Evolutionary conservation across 1,140 invertebrate genomes (phyloP), one percentile per base, ranked within the genome.

Genomic region (Telenomus remus): DNA sequence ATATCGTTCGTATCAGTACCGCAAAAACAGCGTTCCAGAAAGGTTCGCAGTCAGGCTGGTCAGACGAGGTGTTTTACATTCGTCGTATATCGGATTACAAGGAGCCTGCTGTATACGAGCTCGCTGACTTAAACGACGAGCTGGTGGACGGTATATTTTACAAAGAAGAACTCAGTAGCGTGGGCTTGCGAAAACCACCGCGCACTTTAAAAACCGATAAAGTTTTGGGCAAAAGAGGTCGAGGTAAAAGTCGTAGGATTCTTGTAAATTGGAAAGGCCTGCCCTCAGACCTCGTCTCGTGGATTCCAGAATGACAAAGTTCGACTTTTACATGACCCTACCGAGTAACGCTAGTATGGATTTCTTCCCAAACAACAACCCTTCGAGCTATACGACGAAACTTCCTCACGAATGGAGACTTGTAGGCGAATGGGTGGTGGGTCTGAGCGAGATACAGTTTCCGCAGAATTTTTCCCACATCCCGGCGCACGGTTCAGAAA

Each of bases 391-490:
- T 51, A 55, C 49, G 0, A 80, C 78, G 3, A 50, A 56, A n/a
- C 27, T 78, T 37, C 53, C 50, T 7, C 56, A 53, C 9, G 61
- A 55, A 7, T 55, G 74, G 0, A 11, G 48, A 12, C 49, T 79
- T 7, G 19, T 1, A 10, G 66, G 71, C 1, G 37, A 56, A 10
- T 76, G 79, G 71, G 50, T 16, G 0, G 66, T 79, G 8, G 61
- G 44, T 14, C 33, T 74, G 8, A 49, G 39, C n/a, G 69, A 76
- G 61, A 79, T 79, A 14, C 69, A 76, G 2, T 50, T 70, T 27
- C 73, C 73, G 4, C 55, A 42, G n/a, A 78, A 60, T 0, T 61
- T 78, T 34, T 33, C 50, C 6, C 44, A 70, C 10, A 50, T 61
- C 5, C 11, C 39, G 1, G 0, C 0, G 6, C 6, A 47, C 14